phyloP scores from a whole-genome alignment of 2,888 invertebrate genomes.

The Linnaemya vulpina region DNA sequence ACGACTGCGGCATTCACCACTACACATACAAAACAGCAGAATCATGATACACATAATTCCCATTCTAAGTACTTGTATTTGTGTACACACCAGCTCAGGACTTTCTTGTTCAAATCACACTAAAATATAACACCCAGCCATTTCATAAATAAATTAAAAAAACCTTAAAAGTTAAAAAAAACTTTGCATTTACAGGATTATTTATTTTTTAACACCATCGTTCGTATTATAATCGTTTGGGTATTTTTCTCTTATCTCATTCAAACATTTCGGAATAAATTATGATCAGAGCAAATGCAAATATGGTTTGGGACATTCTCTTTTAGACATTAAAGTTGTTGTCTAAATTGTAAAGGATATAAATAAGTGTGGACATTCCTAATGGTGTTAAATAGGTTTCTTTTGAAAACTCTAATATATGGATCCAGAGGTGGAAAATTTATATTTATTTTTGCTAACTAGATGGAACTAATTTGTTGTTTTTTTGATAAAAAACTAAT shows the following conservation, averaged over 20 bases:
- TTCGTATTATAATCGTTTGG: neutral
- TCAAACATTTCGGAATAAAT: neutral
- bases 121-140: neutral
- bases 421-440: no score
- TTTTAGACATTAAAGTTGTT: no score
- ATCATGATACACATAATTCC: neutral
- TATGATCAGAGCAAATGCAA: neutral
- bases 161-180: slow-evolving; percentile 8
- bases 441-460: no score
- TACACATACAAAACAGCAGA: neutral
- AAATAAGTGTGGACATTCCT: no score
- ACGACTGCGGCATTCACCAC: neutral
- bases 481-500: no score
- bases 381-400: no score
- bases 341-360: no score
- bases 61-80: neutral
- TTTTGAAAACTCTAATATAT: no score
- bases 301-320: no score
- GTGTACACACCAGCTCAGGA: neutral
- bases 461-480: no score
- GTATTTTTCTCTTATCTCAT: neutral
- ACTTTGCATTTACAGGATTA: neutral
- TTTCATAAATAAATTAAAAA: neutral
- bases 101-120: neutral
- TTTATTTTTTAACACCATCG: neutral